These are phyloP conservation scores for Corbicula japonica DNA, from an alignment of 2,888 invertebrate genomes.

Conservation along the genomic window DNA sequence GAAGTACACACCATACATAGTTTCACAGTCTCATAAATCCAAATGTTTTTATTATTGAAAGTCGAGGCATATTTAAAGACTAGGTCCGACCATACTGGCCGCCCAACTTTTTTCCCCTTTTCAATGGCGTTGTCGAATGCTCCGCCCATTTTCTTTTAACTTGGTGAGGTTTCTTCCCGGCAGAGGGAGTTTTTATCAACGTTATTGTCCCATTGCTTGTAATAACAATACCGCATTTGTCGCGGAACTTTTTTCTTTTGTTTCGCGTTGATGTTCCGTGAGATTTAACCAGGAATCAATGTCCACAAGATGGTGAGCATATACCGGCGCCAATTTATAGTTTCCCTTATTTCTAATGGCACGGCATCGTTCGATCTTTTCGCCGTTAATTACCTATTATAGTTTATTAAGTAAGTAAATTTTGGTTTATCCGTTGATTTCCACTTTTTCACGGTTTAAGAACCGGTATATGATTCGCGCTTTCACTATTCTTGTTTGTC, in stretches of 20 bases:
- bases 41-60: no score
- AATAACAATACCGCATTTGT: neutral
- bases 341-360: neutral
- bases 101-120: no score
- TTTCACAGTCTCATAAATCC: no score
- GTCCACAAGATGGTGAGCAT: neutral
- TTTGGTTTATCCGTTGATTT: conserved; percentile 11
- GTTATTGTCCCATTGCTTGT: conserved; percentile 9
- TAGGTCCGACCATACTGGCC: no score
- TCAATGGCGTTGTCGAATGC: conserved; percentile 14
- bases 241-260: neutral
- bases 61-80: no score
- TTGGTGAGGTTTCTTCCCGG: conserved; percentile 21
- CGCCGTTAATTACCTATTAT: neutral
- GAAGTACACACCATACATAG: no score
- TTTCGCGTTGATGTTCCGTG: conserved; percentile 2
- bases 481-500: conserved; percentile 42
- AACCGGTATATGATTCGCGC: conserved; percentile 36
- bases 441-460: conserved; percentile 23
- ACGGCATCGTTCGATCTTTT: neutral
- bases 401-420: conserved; percentile 9
- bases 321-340: neutral
- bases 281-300: neutral
- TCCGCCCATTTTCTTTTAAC: conserved; percentile 20
- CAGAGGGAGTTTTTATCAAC: conserved; percentile 1